These are phyloP conservation scores for Dasypus novemcinctus DNA, from an alignment of 2,113 vertebrate genomes.

Conservation along the genomic window DNA sequence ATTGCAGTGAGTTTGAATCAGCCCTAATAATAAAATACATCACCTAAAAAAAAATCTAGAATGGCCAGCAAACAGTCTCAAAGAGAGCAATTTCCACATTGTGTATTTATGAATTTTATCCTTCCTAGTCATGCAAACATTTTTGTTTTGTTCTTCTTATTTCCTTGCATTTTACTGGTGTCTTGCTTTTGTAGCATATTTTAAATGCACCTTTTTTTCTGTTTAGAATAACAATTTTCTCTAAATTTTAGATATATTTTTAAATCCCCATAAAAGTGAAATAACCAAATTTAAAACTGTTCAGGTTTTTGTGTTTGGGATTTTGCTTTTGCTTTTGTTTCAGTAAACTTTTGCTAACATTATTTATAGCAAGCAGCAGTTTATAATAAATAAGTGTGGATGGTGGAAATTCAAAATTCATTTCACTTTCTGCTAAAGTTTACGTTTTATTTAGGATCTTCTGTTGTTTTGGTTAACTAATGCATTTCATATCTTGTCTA, in stretches of 20 bases:
- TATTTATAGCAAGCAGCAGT: background rate
- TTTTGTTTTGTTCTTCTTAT: background rate
- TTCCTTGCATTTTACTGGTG: background rate
- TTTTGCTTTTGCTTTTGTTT: background rate
- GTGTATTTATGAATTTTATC: background rate
- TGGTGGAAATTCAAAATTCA: background rate
- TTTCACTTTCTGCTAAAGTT: background rate
- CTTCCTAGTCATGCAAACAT: background rate
- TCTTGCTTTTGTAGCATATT: background rate
- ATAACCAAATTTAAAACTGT: background rate
- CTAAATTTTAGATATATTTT: background rate
- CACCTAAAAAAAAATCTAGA: slow-evolving; percentile 18
- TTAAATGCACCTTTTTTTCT: background rate
- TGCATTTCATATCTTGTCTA: background rate
- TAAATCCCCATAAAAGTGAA: slow-evolving; percentile 35
- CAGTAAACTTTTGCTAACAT: background rate
- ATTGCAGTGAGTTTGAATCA: background rate
- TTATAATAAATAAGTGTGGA: background rate
- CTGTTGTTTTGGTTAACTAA: background rate
- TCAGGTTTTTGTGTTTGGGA: background rate
- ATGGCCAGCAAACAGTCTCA: background rate
- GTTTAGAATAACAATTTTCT: background rate
- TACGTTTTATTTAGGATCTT: background rate
- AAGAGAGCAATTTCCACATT: background rate
- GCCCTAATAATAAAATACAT: slow-evolving; percentile 2